Evolutionary conservation across 2,888 invertebrate species (phyloP), one percentile per base, ranked within the genome.

Genomic region (Pristionchus japonicus): DNA sequence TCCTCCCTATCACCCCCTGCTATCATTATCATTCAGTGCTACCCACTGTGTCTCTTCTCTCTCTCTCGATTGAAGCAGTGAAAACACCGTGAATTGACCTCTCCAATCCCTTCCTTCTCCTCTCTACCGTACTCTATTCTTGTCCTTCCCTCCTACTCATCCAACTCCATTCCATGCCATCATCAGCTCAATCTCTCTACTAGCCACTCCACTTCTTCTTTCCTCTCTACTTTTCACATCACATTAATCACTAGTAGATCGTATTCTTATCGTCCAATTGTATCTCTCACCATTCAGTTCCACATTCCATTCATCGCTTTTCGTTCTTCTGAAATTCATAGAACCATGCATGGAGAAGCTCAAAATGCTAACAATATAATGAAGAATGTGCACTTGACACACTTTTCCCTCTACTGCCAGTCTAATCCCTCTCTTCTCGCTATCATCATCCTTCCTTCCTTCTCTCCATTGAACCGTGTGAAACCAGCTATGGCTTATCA

Each of bases 11-110:
- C 70, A 74, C 40, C 70, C 70, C 23, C 37, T 77, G 43, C 47
- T 70, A 77, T 77, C 77, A 77, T 77, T 77, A 77, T 77, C 77
- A 77, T 77, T 77, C 77, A 77, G 77, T 77, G 77, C 77, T 77
- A 77, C 77, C 77, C 77, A 23, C 47, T n/a, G 77, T 77, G 77
- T n/a, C 77, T 43, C 34, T 34, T 4, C 11, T 67, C 67, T 67
- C n/a, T 77, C 47, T 77, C 77, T 43, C 43, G 40, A 77, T 43
- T n/a, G 15, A 77, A 77, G 77, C 77, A 77, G 77, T 77, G 77
- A 77, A 77, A 77, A 77, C 77, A 77, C n/a, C n/a, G 77, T 43
- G 37, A 37, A 11, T 77, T 47, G 77, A 77, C 77, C 40, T 77
- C 43, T 43, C 20, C 37, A 11, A 34, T 77, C 43, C 11, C 43